phyloP scores from a whole-genome alignment of 2,113 vertebrate genomes.

The Mustela nigripes region DNA sequence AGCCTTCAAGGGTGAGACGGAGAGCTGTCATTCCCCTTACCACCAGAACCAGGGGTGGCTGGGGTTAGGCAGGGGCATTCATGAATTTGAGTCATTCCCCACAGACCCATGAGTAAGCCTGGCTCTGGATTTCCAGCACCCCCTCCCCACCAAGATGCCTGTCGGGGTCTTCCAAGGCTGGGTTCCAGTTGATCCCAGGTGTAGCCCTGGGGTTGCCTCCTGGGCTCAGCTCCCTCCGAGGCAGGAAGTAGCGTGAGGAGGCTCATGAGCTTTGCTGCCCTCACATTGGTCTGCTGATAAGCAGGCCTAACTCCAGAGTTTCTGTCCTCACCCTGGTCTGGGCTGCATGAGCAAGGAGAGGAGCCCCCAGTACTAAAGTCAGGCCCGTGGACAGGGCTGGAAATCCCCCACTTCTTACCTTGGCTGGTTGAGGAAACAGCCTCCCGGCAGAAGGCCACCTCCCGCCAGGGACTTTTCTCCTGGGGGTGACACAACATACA shows the following conservation, averaged over 20 bases:
- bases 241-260: not conserved
- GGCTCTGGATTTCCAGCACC: slow-evolving; percentile 69
- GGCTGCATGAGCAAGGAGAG: slow-evolving; percentile 62
- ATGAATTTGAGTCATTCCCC: slow-evolving; percentile 75
- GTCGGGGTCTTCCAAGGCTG: slow-evolving; percentile 68
- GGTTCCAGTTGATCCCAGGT: slow-evolving; percentile 3
- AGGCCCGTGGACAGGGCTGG: slow-evolving; percentile 65
- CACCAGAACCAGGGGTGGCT: slow-evolving; percentile 39
- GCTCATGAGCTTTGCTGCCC: not conserved
- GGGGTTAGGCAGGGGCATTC: slow-evolving; percentile 73
- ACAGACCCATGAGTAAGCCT: slow-evolving; percentile 77
- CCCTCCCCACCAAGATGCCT: not conserved
- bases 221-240: not conserved
- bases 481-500: slow-evolving; percentile 73
- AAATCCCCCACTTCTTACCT: slow-evolving; percentile 86
- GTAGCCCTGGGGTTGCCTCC: not conserved
- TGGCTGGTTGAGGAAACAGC: slow-evolving; percentile 83
- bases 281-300: not conserved
- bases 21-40: slow-evolving; percentile 33
- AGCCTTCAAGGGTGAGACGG: not conserved
- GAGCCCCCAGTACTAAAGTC: slow-evolving; percentile 74
- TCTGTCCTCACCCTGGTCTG: slow-evolving; percentile 26
- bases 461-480: slow-evolving; percentile 85
- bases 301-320: not conserved
- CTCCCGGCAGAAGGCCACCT: slow-evolving; percentile 80